Conservation (phyloP, 35 echinoderm and acorn worm genomes). For the Holothuria glaberrima region DNA sequence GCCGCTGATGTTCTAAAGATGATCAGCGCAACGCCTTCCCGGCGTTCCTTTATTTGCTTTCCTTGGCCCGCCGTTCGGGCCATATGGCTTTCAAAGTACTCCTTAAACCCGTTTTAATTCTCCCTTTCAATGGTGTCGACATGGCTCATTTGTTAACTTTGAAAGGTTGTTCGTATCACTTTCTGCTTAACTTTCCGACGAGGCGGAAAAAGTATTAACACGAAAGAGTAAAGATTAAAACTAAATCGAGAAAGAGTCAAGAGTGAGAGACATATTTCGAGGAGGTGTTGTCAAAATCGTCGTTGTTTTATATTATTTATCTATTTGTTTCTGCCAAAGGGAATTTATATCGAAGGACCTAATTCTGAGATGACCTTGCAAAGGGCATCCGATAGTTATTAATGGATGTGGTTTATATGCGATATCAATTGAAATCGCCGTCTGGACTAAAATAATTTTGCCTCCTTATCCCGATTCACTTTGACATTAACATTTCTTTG, state of each 20-base stretch:
- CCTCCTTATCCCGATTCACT: too few species aligned
- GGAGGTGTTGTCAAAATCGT: neutral
- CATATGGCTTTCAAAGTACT: slow-evolving; percentile 45
- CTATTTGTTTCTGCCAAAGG: too few species aligned
- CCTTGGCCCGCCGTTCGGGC: neutral
- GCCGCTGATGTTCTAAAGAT: neutral
- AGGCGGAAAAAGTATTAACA: neutral
- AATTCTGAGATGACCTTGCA: too few species aligned
- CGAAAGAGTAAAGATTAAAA: neutral
- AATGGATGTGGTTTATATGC: too few species aligned
- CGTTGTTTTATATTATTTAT: too few species aligned
- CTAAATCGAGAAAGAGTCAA: neutral
- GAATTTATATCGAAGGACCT: too few species aligned
- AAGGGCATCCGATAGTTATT: too few species aligned
- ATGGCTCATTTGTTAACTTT: slow-evolving; percentile 45
- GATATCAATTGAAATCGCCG: too few species aligned
- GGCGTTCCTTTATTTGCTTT: slow-evolving; percentile 2
- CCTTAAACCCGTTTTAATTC: slow-evolving; percentile 37
- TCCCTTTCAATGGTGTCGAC: neutral
- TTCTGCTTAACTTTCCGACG: slow-evolving; percentile 19
- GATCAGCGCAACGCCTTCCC: slow-evolving; percentile 11
- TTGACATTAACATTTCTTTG: too few species aligned
- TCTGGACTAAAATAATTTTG: too few species aligned
- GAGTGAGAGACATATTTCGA: neutral
- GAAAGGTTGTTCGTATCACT: slow-evolving; percentile 20